Percentiles rank a stretch among this genome's conserved stretches.
Conservation (phyloP, 2,113 vertebrate species). For the Gnathonemus longibarbis region DNA sequence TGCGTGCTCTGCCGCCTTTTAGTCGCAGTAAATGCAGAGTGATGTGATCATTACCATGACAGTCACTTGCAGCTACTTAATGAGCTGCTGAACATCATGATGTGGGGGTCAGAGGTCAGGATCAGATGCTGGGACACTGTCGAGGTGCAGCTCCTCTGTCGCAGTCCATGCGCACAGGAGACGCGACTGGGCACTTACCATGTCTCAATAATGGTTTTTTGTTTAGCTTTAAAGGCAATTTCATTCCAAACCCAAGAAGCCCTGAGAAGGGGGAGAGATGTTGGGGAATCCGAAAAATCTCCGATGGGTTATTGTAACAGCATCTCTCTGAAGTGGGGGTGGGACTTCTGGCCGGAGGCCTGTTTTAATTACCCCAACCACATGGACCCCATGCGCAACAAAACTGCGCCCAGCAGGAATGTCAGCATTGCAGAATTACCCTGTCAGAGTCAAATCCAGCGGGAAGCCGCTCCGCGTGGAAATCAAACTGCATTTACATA, state of each 20-base stretch:
- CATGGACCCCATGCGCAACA: background rate
- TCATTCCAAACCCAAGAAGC: background rate
- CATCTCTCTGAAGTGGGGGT: slow-evolving; percentile 1
- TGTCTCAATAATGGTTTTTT: background rate
- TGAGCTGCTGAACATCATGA: background rate
- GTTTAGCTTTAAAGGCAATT: background rate
- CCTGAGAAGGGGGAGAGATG: background rate
- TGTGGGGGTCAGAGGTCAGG: background rate
- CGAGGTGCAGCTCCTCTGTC: background rate
- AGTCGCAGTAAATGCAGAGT: background rate
- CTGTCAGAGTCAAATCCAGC: background rate
- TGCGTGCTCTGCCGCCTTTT: background rate
- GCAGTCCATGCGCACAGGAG: background rate
- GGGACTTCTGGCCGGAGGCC: background rate
- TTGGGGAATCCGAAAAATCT: background rate
- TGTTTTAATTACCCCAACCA: background rate
- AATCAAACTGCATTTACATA: background rate
- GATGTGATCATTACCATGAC: background rate
- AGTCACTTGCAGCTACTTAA: background rate
- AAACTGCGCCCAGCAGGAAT: background rate
- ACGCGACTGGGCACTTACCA: background rate
- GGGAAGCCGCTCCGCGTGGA: background rate
- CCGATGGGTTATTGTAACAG: background rate
- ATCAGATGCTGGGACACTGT: background rate
- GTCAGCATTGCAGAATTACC: background rate